Evolutionary conservation across 37 sponge, comb jelly and placozoan species (phyloP).

Genomic region (Axinella damicornis): DNA sequence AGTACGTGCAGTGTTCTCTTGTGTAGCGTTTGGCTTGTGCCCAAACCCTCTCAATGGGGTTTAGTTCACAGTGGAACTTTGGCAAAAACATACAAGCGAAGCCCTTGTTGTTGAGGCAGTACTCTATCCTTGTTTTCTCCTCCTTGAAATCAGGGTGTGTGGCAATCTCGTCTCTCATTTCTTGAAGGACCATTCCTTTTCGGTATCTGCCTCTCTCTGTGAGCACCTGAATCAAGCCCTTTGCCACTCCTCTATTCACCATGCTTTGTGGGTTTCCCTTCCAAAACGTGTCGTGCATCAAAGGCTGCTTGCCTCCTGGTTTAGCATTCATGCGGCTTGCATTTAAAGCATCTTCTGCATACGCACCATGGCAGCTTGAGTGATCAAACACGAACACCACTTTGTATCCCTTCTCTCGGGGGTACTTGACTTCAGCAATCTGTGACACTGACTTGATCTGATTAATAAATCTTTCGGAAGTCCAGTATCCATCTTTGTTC

Average conservation of each 20-base stretch:
- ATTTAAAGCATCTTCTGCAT: too few species aligned
- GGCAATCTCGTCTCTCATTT: conserved; percentile 23
- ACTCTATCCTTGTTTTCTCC: conserved; percentile 34
- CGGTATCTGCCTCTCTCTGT: conserved; percentile 19
- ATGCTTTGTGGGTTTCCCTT: too few species aligned
- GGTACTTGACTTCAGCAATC: conserved; percentile 52
- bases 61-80: too few species aligned
- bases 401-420: conserved; percentile 20
- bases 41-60: too few species aligned
- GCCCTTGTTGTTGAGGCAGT: conserved; percentile 9
- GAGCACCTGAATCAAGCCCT: conserved; percentile 24
- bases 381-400: too few species aligned
- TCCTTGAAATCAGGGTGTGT: conserved; percentile 38
- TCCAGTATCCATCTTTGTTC: too few species aligned
- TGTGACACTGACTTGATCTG: conserved; percentile 18
- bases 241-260: neutral
- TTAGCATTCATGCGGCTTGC: too few species aligned
- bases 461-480: conserved; percentile 29
- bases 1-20: conserved; percentile 22
- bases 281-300: too few species aligned
- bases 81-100: conserved; percentile 16
- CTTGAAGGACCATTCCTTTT: neutral
- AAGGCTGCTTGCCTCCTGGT: too few species aligned
- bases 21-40: conserved; percentile 38
- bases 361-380: too few species aligned